Base-by-base conservation (phyloP, 2,888 invertebrate genomes). In the Rotaria macrura region DNA sequence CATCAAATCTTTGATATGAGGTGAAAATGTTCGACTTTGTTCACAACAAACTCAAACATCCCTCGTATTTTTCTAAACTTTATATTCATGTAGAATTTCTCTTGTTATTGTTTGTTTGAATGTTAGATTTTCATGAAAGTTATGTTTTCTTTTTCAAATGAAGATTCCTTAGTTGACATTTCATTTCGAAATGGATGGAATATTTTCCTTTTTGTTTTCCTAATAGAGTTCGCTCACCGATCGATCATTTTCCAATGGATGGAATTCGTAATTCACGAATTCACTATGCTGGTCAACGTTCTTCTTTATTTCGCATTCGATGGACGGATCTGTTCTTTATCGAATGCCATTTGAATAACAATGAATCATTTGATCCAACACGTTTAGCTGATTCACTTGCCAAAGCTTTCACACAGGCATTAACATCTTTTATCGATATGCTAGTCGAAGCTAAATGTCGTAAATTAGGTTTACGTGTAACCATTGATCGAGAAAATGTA, bases 291-390 rank as follows among this genome's bases (percentile, higher is more conserved):
- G 43, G 40, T n/a, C 40, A 40, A 79, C 79, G 43, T 79, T 43
- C 40, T 20, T 43, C 40, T n/a, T 25, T 25, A 40, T 43, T 43
- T 79, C 40, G 43, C n/a, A 2, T 79, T 43, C 79, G 79, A n/a
- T 79, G 79, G 79, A 43, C 79, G n/a, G 79, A 79, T 43, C n/a
- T 79, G n/a, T 79, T 43, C 43, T 79, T 79, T 79, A 79, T 79
- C 43, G 43, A 79, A 43, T 79, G 79, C n/a, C 79, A 43, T 43
- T n/a, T 43, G 14, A 79, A 40, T 43, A 79, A 25, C 23, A 43
- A 79, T 43, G 43, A 79, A 43, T 79, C 79, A 12, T 43, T 79
- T 7, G 79, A 79, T 43, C 79, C 79, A 40, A 79, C 79, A 43
- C 40, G 43, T 43, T 43, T 79, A 43, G 79, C 79, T 79, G 79